Conservation (phyloP, 2,113 vertebrate species). For the Heterotis niloticus region DNA sequence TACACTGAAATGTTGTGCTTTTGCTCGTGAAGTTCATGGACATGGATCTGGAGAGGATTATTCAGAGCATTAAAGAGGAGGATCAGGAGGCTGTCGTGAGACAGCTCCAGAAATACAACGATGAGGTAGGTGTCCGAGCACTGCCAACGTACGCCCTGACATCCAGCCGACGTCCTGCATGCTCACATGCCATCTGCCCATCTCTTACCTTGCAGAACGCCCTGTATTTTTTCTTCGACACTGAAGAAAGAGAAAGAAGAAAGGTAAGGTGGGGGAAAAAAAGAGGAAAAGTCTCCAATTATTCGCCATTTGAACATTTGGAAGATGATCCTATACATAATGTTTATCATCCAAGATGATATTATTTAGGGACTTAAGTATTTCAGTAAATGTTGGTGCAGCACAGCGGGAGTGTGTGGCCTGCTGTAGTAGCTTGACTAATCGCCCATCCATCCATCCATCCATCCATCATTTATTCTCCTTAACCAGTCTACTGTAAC, state of each 20-base stretch:
- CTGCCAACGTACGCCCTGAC: not conserved
- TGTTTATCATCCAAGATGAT: no score
- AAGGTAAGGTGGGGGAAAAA: constrained; percentile 47
- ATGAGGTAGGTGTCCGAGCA: constrained; percentile 54
- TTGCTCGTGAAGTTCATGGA: constrained; percentile 40
- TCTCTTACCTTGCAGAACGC: constrained; percentile 51
- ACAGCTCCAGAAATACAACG: constrained; percentile 63
- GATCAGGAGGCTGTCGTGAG: constrained; percentile 56
- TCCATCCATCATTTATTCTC: no score
- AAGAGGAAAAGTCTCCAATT: not conserved
- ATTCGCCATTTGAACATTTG: no score
- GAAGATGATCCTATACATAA: no score
- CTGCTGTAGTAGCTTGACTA: not conserved
- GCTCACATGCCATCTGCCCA: not conserved
- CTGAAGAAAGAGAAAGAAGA: constrained; percentile 55
- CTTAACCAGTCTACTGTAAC: no score
- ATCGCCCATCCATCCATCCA: not conserved
- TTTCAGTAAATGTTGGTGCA: no score
- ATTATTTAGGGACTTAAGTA: no score
- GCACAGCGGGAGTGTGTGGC: not conserved
- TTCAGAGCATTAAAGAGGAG: constrained; percentile 61
- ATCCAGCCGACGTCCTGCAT: not conserved
- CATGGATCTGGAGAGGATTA: constrained; percentile 62
- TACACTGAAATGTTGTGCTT: constrained; percentile 10
- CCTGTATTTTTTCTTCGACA: constrained; percentile 70